Percentiles rank a stretch among this genome's conserved stretches.
phyloP scores from a whole-genome alignment of 2,797 vertebrate genomes.

The Poecilia gillii region DNA sequence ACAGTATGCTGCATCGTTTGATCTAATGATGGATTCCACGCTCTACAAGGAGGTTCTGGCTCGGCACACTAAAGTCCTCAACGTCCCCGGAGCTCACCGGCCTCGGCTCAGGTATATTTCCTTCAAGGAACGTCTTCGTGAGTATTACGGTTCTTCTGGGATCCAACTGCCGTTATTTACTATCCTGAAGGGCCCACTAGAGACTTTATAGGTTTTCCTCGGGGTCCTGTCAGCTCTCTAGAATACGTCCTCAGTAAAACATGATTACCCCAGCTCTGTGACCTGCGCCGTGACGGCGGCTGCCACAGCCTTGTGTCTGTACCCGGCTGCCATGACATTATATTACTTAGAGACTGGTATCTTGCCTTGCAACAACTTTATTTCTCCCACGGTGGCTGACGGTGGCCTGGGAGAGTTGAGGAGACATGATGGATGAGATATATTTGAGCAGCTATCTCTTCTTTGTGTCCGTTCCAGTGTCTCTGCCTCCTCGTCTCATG shows the following conservation, averaged over 20 bases:
- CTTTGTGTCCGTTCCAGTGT: constrained; percentile 25
- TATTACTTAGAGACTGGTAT: constrained; percentile 36
- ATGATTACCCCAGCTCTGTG: constrained; percentile 26
- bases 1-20: neutral
- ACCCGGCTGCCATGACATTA: constrained; percentile 40
- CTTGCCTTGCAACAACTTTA: constrained; percentile 32
- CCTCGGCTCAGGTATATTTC: constrained; percentile 12
- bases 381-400: constrained; percentile 23
- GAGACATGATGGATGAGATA: constrained; percentile 41
- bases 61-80: neutral
- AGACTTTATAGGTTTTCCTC: constrained; percentile 54
- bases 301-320: constrained; percentile 57
- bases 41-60: neutral
- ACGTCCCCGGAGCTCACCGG: constrained; percentile 8
- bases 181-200: constrained; percentile 47
- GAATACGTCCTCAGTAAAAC: constrained; percentile 64
- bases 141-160: constrained; percentile 41
- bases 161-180: constrained; percentile 62
- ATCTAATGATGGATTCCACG: constrained; percentile 29
- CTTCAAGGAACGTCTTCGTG: constrained; percentile 28
- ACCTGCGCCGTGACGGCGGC: constrained; percentile 43
- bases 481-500: constrained; percentile 8
- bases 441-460: constrained; percentile 40
- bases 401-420: constrained; percentile 25
- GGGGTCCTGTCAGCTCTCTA: constrained; percentile 47